Conservation (phyloP, 2,113 vertebrate species). For the Varanus komodoensis region DNA sequence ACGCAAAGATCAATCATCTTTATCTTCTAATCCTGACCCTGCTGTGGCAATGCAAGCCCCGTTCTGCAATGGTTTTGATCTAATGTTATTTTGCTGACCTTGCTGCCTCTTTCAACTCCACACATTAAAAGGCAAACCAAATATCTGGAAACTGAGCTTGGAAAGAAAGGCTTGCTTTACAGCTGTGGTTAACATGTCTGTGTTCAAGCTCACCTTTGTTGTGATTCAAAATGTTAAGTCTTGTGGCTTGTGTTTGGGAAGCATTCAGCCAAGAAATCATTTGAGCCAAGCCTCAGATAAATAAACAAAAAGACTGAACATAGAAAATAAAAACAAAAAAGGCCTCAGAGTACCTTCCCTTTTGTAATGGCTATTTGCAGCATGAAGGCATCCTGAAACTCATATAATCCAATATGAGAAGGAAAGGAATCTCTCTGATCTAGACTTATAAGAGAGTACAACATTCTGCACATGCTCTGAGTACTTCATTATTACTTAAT, state of each 20-base stretch:
- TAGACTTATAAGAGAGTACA: no score
- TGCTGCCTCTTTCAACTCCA: background rate
- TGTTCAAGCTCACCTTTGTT: background rate
- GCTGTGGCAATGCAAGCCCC: background rate
- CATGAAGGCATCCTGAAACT: background rate
- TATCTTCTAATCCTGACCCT: conserved; percentile 16
- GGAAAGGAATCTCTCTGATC: background rate
- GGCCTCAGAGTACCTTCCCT: background rate
- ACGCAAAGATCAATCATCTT: conserved; percentile 29
- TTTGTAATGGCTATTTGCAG: background rate
- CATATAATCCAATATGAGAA: background rate
- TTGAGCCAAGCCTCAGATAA: background rate
- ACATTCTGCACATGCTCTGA: background rate
- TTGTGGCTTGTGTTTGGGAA: background rate
- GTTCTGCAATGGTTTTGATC: background rate
- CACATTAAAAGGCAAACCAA: background rate
- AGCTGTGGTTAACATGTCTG: background rate
- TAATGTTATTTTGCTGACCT: conserved; percentile 11
- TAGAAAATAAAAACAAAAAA: background rate
- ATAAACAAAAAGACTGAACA: background rate
- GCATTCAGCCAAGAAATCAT: background rate
- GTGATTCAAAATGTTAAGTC: background rate
- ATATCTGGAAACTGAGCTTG: background rate
- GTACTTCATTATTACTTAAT: background rate
- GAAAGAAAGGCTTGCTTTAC: background rate